A percentile compares a stretch with the other conserved stretches of the same genome.
Conservation (phyloP, 2,797 vertebrate genomes). For the Momotus momota region DNA sequence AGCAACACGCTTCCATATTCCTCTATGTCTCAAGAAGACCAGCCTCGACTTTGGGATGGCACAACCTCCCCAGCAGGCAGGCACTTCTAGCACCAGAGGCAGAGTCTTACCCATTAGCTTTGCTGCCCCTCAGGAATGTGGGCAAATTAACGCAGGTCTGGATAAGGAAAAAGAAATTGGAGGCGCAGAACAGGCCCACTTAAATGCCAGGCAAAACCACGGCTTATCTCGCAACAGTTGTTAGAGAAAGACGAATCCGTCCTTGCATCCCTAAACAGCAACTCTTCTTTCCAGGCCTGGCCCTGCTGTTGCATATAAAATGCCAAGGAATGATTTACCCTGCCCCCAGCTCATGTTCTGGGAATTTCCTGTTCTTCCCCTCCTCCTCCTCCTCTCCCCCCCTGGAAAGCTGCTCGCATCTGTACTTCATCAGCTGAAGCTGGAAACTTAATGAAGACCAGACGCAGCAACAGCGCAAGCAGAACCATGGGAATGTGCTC, state of each 20-base stretch:
- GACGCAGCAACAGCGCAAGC: neutral
- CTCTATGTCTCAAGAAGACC: neutral
- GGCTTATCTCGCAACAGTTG: neutral
- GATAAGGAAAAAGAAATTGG: neutral
- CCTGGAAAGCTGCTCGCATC: constrained; percentile 84
- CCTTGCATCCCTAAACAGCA: neutral
- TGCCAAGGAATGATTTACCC: constrained; percentile 18
- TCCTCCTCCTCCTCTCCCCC: constrained; percentile 48
- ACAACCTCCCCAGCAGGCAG: neutral
- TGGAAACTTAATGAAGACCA: neutral
- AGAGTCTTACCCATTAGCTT: neutral
- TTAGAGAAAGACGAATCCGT: neutral
- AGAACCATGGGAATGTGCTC: neutral
- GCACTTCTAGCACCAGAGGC: neutral
- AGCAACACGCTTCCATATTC: neutral
- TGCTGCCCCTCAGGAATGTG: neutral
- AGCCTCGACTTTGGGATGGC: neutral
- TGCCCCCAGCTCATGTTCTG: constrained; percentile 71
- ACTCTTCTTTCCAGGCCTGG: neutral
- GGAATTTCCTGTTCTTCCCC: constrained; percentile 88
- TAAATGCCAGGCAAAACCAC: neutral
- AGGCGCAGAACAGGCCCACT: neutral
- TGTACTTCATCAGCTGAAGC: constrained; percentile 80
- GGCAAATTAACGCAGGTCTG: neutral
- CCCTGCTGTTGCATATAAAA: neutral